Base-by-base conservation (phyloP, 1,140 invertebrate species). In the Eciton burchellii region DNA sequence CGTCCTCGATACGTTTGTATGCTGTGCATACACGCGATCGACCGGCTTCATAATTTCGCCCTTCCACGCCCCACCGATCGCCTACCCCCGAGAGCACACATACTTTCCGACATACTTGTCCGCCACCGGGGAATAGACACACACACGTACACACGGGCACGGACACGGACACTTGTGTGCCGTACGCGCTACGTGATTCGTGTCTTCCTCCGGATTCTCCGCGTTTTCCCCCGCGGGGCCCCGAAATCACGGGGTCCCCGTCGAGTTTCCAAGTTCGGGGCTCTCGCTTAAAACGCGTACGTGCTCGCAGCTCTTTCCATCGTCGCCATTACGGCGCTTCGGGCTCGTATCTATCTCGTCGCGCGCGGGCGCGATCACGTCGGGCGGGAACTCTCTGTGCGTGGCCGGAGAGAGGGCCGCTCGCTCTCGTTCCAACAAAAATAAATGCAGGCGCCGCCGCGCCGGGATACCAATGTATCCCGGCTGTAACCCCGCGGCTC, bases 201-300 rank as follows among this genome's bases (percentile, higher is more conserved):
- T 49, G 66, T 84, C 59, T 73, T 49, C n/a, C 16, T 21, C 56
- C 47, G 73, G n/a, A 16, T 45, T 62, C 54, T n/a, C 24, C n/a
- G 59, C 47, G 77, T 49, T 14, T 83, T 73, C 63, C 29, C 70
- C 19, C 74, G 19, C 19, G 43, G 45, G 41, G 35, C 56, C 52
- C n/a, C 71, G 63, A 88, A 88, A 87, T 87, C 86, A 88, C 76
- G 54, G 52, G 47, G 79, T 47, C 76, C 81, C 74, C 63, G 77
- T 88, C 86, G 49, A 54, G 57, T 82, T 87, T 82, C 85, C 60
- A 70, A 81, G 82, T 87, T n/a, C 45, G 49, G 68, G 43, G n/a
- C 19, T 52, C 76, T 52, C 76, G 73, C 68, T 84, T 72, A 77
- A 63, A 70, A 81, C 84, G 73, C 72, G 84, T 81, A 86, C 86